Base-by-base conservation (phyloP, 2,113 vertebrate genomes). In the Mustela lutreola region DNA sequence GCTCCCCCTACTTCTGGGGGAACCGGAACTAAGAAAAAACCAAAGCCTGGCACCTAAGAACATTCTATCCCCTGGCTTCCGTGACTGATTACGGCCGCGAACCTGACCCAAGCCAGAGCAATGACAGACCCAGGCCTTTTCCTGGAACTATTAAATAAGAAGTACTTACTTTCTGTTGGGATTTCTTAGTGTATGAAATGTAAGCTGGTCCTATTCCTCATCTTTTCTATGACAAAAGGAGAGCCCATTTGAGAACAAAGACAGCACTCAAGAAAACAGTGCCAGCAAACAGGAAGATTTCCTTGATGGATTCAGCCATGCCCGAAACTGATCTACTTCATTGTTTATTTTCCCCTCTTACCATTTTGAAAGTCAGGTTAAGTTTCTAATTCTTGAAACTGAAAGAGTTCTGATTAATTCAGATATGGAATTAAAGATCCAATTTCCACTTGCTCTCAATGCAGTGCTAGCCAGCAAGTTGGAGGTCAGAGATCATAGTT, bases 361-460 rank as follows among this genome's bases (percentile, higher is more conserved):
- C 45, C 39, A 92, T 65, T 56, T 87, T 50, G 16, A 89, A 96
- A 87, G 16, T 3, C 11, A 81, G 21, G 4, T 86, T 80, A 89
- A 53, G 0, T 78, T 97, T 91, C 45, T 91, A 6, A 88, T 83
- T 92, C 48, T 50, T 58, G 4, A 94, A 84, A 67, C 21, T 78
- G 4, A 93, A 85, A 76, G 62, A 67, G 24, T 58, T 93, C 39
- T 88, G 21, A 76, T n/a, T 63, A 92, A 91, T 78, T 94, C 6
- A 89, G 6, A 42, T 78, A 67, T 50, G 26, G 95, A 28, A 48
- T 24, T 71, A 7, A 76, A 89, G 33, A 10, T 94, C 53, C 48
- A 28, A 42, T 76, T 21, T 91, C 2, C 5, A 31, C 21, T 96
- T 96, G 11, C 7, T 87, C 33, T 86, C 42, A 50, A 1, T 31